Evolutionary conservation across 2,888 invertebrate genomes (phyloP).

Genomic region (Agonopterix alstromeriana): DNA sequence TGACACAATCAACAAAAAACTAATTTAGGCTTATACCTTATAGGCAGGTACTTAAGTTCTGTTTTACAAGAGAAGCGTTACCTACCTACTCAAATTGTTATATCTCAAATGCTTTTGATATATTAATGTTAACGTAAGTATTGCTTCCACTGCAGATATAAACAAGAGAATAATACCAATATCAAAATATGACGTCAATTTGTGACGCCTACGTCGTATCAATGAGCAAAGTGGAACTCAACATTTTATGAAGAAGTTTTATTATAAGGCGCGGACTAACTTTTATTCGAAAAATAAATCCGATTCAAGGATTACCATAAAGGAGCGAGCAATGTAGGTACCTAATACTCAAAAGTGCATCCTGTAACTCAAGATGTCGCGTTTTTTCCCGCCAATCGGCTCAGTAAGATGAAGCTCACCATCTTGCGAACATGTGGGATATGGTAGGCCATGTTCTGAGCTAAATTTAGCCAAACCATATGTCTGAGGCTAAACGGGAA

Average conservation of each 20-base stretch:
- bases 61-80: no score
- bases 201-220: background rate
- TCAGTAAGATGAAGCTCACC: slow-evolving; percentile 57
- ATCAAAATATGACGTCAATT: no score
- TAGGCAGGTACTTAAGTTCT: no score
- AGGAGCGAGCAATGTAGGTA: slow-evolving; percentile 22
- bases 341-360: slow-evolving; percentile 56
- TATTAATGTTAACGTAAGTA: no score
- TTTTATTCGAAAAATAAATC: slow-evolving; percentile 19
- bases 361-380: slow-evolving; percentile 68
- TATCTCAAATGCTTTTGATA: no score
- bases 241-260: background rate
- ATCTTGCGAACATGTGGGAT: slow-evolving; percentile 70
- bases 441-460: slow-evolving; percentile 35
- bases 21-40: no score
- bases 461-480: slow-evolving; percentile 70
- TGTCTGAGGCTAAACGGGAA: slow-evolving; percentile 48
- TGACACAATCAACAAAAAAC: no score
- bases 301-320: slow-evolving; percentile 20
- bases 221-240: background rate
- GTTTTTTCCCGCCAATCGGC: slow-evolving; percentile 62
- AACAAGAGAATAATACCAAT: no score
- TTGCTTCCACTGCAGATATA: no score
- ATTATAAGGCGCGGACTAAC: slow-evolving; percentile 17
- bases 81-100: no score